Evolutionary conservation across 2,797 vertebrate species (phyloP), one percentile per base, ranked within the genome.

Genomic region (Syngnathus rostellatus): DNA sequence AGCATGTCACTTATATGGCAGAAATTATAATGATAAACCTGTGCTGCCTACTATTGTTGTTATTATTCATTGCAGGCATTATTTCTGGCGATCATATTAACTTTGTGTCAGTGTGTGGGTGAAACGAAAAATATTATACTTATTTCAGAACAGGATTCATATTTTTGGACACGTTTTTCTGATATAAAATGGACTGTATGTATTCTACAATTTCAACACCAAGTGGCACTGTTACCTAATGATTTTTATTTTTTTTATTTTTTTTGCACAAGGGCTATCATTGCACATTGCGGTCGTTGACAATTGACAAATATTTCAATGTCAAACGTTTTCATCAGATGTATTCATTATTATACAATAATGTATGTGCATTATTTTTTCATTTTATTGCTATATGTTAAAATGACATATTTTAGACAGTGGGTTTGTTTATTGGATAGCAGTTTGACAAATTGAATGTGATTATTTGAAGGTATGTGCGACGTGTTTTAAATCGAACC

Each of bases 161-260:
- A 48, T 16, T 17, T 48, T 48, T 48, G 46, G 12, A 41, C 14
- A 46, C 45, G 16, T 46, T 46, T 5, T 14, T 46, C 10, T 46
- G 12, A 17, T 16, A 14, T 46, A 14, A 16, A 45, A 45, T 16
- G 12, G 2, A 40, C 5, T 41, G 9, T 10, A 21, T 25, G 60
- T 45, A 23, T 21, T 41, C 17, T 41, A 62, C 14, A 3, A 12
- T 62, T 62, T 62, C 6, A 63, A 72, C 86, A 83, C 63, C 66
- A 86, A 85, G 79, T 74, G 85, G 17, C 75, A 66, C 78, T 81
- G 69, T 83, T 75, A 77, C 53, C 59, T 16, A 50, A 77, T 50
- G 9, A n/a, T 31, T 41, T 61, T 59, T 23, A 23, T 23, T 23
- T 19, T 8, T 9, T 61, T n/a, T 31, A 12, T 6, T 46, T 46